A percentile compares a stretch with the other conserved stretches of the same genome.
phyloP scores from a whole-genome alignment of 2,888 invertebrate genomes.

The Metallyticus violacea region DNA sequence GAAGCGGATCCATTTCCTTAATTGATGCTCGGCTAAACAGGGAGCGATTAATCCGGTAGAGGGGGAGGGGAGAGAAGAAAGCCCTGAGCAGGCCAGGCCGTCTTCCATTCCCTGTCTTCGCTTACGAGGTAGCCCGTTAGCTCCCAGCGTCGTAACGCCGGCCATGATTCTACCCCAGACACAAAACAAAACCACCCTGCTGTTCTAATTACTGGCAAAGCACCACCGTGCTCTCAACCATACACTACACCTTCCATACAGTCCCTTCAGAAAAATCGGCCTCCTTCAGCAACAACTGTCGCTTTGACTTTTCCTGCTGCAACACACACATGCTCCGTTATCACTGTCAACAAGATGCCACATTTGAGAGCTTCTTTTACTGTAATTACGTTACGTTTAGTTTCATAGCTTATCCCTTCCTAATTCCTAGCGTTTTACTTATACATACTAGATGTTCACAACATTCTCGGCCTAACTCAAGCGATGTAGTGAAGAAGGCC shows the following conservation, averaged over 20 bases:
- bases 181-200: not conserved
- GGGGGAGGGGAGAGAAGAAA: not conserved
- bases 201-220: not conserved
- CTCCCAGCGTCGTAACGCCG: not conserved
- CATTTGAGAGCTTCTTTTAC: too few relatives aligned
- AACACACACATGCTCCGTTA: too few relatives aligned
- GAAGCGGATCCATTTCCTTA: slow-evolving; percentile 35
- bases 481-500: too few relatives aligned
- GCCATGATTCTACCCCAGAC: not conserved
- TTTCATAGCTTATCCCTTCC: too few relatives aligned
- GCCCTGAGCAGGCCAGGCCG: not conserved
- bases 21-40: slow-evolving; percentile 34
- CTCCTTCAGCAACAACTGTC: not conserved
- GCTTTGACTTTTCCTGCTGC: too few relatives aligned
- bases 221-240: not conserved
- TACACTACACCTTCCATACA: not conserved
- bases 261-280: not conserved
- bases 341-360: too few relatives aligned
- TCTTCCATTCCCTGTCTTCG: not conserved
- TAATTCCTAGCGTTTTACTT: too few relatives aligned
- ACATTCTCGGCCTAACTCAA: too few relatives aligned
- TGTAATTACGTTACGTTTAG: too few relatives aligned
- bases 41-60: slow-evolving; percentile 23
- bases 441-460: too few relatives aligned
- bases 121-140: not conserved